These are phyloP conservation scores for Lamellibrachia luymesi DNA, from an alignment of 1,140 invertebrate species.

Conservation along the genomic window DNA sequence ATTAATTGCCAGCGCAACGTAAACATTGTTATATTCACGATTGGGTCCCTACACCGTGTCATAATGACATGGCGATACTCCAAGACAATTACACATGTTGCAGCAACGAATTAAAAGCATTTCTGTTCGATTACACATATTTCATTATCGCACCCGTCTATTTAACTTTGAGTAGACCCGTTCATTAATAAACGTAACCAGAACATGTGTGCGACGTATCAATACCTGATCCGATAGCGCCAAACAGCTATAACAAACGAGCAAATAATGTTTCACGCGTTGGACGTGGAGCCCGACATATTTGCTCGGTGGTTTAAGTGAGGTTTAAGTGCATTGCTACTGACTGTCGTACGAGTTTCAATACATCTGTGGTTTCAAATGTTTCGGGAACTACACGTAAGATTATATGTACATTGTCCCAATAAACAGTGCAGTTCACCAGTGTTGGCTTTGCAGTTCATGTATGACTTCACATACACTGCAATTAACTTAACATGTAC, in stretches of 20 bases:
- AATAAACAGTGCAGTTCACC: neutral
- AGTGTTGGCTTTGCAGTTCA: neutral
- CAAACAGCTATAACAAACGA: neutral
- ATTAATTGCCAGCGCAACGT: neutral
- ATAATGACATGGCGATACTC: neutral
- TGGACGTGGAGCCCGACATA: too few relatives aligned
- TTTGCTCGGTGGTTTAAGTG: neutral
- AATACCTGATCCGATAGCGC: neutral
- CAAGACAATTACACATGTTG: neutral
- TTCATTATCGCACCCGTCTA: too few relatives aligned
- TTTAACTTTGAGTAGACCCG: too few relatives aligned
- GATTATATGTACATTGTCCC: neutral
- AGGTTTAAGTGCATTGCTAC: neutral
- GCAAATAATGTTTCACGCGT: neutral
- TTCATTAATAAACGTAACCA: neutral
- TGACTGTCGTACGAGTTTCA: neutral
- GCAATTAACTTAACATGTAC: neutral
- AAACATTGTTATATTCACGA: neutral
- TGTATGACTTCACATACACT: neutral
- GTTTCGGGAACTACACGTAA: neutral
- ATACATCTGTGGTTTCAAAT: neutral
- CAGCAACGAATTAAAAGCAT: neutral
- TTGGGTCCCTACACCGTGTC: neutral
- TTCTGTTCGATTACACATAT: too few relatives aligned
- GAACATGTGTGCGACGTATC: neutral